Conservation (phyloP, 2,888 invertebrate genomes). For the Lithophane leautieri region DNA sequence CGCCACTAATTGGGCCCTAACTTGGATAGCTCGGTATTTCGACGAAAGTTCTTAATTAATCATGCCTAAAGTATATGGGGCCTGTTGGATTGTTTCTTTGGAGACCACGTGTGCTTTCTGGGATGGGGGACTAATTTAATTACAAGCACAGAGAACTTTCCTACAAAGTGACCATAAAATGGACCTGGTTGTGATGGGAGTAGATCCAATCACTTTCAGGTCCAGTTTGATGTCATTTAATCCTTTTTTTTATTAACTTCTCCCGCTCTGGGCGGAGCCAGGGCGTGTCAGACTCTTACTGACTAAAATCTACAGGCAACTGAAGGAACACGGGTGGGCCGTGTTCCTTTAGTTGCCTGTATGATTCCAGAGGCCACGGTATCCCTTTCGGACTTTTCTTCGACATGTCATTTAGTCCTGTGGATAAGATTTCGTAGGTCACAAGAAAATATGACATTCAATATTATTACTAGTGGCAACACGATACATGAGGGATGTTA, state of each 20-base stretch:
- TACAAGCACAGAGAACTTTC: background rate
- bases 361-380: too few species aligned
- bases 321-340: too few species aligned
- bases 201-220: background rate
- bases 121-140: background rate
- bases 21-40: slow-evolving; percentile 73
- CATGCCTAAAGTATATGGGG: slow-evolving; percentile 50
- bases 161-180: background rate
- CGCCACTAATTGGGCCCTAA: slow-evolving; percentile 86
- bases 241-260: too few species aligned
- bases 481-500: too few species aligned
- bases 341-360: too few species aligned
- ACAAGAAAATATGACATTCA: background rate
- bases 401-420: background rate
- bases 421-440: background rate
- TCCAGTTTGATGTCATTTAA: background rate
- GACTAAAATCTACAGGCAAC: too few species aligned
- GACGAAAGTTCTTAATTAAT: slow-evolving; percentile 65
- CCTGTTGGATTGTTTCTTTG: slow-evolving; percentile 46
- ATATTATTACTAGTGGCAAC: too few species aligned
- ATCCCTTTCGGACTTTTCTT: too few species aligned
- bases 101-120: background rate
- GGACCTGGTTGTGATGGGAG: background rate
- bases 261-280: too few species aligned
- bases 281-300: too few species aligned